Evolutionary conservation across 2,888 invertebrate species (phyloP).

Genomic region (Drosophila basisetae): DNA sequence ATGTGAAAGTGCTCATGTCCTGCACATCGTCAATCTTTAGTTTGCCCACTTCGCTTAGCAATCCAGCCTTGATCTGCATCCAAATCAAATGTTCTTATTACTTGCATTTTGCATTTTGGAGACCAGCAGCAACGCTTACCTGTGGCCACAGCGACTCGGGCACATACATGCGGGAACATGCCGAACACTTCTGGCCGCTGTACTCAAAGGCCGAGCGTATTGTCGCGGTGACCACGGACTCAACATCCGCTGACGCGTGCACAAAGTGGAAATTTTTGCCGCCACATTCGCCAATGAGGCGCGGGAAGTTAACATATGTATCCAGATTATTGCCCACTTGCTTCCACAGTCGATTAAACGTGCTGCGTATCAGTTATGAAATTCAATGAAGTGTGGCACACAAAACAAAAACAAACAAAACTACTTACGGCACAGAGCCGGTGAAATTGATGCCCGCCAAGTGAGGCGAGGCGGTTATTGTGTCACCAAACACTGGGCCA

Average conservation of each 20-base stretch:
- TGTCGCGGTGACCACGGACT: conserved; percentile 92
- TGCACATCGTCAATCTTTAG: conserved; percentile 95
- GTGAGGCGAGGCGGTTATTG: conserved; percentile 93
- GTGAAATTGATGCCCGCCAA: conserved; percentile 99
- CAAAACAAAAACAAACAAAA: conserved; percentile 8
- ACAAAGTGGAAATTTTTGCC: conserved; percentile 99
- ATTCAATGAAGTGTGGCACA: conserved; percentile 32
- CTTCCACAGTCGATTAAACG: conserved; percentile 96
- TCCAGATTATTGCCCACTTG: conserved; percentile 95
- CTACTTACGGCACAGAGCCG: conserved; percentile 95
- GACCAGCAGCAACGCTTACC: conserved; percentile 82
- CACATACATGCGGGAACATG: conserved; percentile 98
- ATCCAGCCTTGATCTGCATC: conserved; percentile 87
- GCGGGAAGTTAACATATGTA: conserved; percentile 94
- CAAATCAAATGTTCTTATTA: background rate
- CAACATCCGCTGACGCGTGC: conserved; percentile 94
- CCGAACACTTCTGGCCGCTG: conserved; percentile 99
- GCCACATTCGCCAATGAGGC: conserved; percentile 98
- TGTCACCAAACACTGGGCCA: conserved; percentile 97
- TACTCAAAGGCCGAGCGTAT: conserved; percentile 98
- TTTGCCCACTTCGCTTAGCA: conserved; percentile 89
- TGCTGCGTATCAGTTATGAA: conserved; percentile 86
- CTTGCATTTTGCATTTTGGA: background rate
- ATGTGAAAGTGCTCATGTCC: conserved; percentile 93
- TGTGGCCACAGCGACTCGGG: conserved; percentile 94